A percentile compares a stretch with the other conserved stretches of the same genome.
These are phyloP conservation scores for Muntiacus muntjak DNA, from an alignment of 2,113 vertebrate genomes.

Conservation along the genomic window DNA sequence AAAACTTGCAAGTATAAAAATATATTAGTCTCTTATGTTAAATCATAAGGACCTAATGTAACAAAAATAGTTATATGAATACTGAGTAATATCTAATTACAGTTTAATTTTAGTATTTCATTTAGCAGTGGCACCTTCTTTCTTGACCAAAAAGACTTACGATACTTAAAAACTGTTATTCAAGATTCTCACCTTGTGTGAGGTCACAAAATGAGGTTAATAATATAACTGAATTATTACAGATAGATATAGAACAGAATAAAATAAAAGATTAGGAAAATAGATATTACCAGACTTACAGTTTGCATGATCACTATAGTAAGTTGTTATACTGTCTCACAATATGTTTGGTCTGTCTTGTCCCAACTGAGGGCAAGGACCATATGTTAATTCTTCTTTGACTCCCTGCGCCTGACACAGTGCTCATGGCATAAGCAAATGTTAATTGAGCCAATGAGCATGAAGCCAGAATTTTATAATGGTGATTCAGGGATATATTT, in stretches of 20 bases:
- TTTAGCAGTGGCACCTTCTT: background rate
- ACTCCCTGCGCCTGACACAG: background rate
- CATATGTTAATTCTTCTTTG: background rate
- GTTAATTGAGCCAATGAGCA: background rate
- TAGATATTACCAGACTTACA: background rate
- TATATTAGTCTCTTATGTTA: background rate
- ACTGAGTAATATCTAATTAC: slow-evolving; percentile 8
- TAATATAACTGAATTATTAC: background rate
- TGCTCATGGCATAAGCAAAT: background rate
- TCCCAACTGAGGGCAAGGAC: background rate
- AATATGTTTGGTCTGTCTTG: background rate
- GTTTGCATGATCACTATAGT: background rate
- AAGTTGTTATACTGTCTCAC: background rate
- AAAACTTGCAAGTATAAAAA: background rate
- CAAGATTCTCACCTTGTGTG: background rate
- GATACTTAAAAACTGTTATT: background rate
- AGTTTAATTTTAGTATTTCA: slow-evolving; percentile 31
- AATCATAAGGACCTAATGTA: background rate
- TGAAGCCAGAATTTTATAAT: background rate
- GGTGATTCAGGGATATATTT: background rate
- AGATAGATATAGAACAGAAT: background rate
- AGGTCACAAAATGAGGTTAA: background rate
- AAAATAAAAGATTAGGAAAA: background rate
- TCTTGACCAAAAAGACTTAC: background rate
- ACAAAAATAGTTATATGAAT: slow-evolving; percentile 3